Base-by-base conservation (phyloP, 1,140 invertebrate genomes). In the Mycetomoellerius zeteki region DNA sequence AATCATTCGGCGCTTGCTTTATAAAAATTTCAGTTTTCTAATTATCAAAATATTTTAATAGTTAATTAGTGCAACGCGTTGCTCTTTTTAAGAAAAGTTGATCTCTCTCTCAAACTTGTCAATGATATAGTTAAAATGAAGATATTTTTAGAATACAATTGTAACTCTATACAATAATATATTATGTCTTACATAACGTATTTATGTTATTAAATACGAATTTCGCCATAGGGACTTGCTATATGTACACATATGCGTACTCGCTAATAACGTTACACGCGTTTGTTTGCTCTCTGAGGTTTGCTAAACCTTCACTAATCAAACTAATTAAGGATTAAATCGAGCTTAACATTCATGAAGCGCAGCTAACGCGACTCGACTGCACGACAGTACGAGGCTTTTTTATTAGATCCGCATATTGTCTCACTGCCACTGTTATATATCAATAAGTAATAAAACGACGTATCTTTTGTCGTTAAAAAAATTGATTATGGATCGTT, bases 401-500 rank as follows among this genome's bases (percentile, higher is more conserved):
- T 86, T 37, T 52, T 54, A 33, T 30, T 65, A 47, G 62, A 30
- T 62, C 16, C 33, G 7, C 21, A 16, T 12, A n/a, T 21, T 33
- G 47, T 69, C 21, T 80, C n/a, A 16, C 30, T 50, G 19, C 5
- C 10, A 5, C 0, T 56, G 43, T 33, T 21, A n/a, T 50, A 69
- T 72, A 82, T 80, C 88, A 88, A 87, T 88, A 89, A 88, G 84
- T 89, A 91, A 84, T 73, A 65, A 86, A 85, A 88, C 69, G 47
- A 33, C 85, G 43, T 89, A 85, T 84, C 90, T 84, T 85, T 91
- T 73, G 86, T 89, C 77, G 65, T 58, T 64, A 69, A 75, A 43
- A 85, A 91, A 91, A 91, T 91, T 90, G 86, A 91, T 91, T 89
- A 89, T 91, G 76, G 88, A 75, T 80, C 64, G 85, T 91, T 91